A percentile compares a stretch with the other conserved stretches of the same genome.
These are phyloP conservation scores for Onychostruthus taczanowskii DNA, from an alignment of 2,113 vertebrate genomes.

Conservation along the genomic window DNA sequence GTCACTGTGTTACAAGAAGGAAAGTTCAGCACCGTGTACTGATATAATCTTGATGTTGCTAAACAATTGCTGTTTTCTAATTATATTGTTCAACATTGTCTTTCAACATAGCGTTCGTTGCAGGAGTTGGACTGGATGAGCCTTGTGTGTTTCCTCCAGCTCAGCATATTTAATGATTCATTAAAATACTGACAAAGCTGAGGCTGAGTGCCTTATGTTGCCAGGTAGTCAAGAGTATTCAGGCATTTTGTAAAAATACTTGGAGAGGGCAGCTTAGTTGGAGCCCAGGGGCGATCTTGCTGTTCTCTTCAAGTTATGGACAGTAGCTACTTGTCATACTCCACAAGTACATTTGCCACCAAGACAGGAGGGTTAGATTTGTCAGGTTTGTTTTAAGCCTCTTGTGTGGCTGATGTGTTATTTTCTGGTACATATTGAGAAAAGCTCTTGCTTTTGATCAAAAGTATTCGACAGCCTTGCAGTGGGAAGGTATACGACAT, in stretches of 20 bases:
- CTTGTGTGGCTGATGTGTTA: not conserved
- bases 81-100: fast-evolving
- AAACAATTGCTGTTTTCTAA: not conserved
- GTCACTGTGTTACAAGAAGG: fast-evolving
- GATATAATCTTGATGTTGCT: not conserved
- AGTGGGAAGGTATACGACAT: fast-evolving
- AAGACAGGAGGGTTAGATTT: too few species aligned
- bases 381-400: not conserved
- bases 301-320: not conserved
- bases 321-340: not conserved
- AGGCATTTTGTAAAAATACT: not conserved
- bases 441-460: not conserved
- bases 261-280: not conserved
- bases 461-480: fast-evolving
- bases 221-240: fast-evolving
- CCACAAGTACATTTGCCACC: not conserved
- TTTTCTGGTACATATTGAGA: fast-evolving
- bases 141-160: not conserved
- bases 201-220: fast-evolving
- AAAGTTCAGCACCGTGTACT: not conserved
- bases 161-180: fast-evolving
- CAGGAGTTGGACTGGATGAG: not conserved
- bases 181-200: not conserved
- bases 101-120: fast-evolving
- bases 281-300: too few species aligned